Percentiles rank a stretch among this genome's conserved stretches.
phyloP scores from a whole-genome alignment of 2,888 invertebrate genomes.

The Chelonus formosanus region DNA sequence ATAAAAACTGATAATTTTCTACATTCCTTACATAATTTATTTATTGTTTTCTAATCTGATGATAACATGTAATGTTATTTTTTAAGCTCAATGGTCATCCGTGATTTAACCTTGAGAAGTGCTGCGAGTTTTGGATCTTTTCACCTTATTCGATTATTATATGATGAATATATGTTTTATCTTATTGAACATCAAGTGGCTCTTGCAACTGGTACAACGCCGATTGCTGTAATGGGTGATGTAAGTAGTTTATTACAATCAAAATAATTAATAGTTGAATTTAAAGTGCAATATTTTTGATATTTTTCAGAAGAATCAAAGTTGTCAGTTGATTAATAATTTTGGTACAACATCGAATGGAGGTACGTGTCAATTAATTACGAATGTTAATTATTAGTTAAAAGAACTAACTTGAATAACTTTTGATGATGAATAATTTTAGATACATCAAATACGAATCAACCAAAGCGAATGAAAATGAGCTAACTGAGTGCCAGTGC shows the following conservation, averaged over 20 bases:
- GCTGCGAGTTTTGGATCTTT: conserved; percentile 99
- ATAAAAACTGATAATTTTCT: too few relatives aligned
- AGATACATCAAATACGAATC: conserved; percentile 57
- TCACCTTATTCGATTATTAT: conserved; percentile 95
- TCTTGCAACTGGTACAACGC: conserved; percentile 86
- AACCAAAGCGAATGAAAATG: conserved; percentile 61
- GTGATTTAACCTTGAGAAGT: conserved; percentile 93
- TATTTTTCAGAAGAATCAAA: conserved; percentile 58
- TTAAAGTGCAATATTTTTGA: neutral
- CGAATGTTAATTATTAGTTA: neutral
- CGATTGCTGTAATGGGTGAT: conserved; percentile 91
- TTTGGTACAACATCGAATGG: conserved; percentile 59
- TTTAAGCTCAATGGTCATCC: conserved; percentile 93
- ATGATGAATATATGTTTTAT: conserved; percentile 99
- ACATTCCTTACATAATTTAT: too few relatives aligned
- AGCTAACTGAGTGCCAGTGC: conserved; percentile 61
- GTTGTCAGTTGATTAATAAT: conserved; percentile 55
- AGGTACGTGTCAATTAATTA: conserved; percentile 48
- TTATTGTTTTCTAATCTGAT: too few relatives aligned
- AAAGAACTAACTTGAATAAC: conserved; percentile 15
- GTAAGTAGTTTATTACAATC: conserved; percentile 60
- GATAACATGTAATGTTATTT: neutral
- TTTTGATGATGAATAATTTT: conserved; percentile 36
- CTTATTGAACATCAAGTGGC: conserved; percentile 97
- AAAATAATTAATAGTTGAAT: neutral